Evolutionary conservation across 1,140 invertebrate species (phyloP).

Genomic region (Panagrolaimus sp.): DNA sequence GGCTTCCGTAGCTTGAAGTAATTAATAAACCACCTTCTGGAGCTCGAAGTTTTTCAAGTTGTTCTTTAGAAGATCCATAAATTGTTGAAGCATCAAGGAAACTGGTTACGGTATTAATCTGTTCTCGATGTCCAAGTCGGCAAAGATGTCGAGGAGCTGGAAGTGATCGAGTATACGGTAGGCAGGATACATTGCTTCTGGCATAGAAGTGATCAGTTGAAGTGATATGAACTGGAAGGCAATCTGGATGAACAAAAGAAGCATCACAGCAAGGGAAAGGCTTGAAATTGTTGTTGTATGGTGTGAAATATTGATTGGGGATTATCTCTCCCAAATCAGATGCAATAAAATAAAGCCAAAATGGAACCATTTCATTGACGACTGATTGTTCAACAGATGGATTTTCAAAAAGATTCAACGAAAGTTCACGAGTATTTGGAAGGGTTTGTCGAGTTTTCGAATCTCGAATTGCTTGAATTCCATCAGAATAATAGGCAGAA

Average conservation of each 20-base stretch:
- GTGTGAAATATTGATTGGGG: constrained; percentile 35
- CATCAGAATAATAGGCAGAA: constrained; percentile 29
- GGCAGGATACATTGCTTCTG: constrained; percentile 34
- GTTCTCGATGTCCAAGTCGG: constrained; percentile 73
- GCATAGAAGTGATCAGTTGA: constrained; percentile 43
- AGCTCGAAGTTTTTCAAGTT: constrained; percentile 22
- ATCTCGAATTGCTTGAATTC: constrained; percentile 18
- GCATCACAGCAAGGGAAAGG: constrained; percentile 48
- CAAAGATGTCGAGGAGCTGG: constrained; percentile 49
- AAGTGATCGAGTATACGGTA: constrained; percentile 51
- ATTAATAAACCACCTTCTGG: constrained; percentile 19
- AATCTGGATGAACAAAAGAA: constrained; percentile 54
- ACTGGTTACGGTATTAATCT: constrained; percentile 85
- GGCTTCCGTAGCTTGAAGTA: constrained; percentile 25
- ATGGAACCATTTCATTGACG: constrained; percentile 42
- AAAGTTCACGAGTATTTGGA: constrained; percentile 37
- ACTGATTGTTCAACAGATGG: constrained; percentile 23
- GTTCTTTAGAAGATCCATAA: constrained; percentile 66
- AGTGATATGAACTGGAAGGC: constrained; percentile 49
- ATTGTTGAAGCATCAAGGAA: constrained; percentile 79
- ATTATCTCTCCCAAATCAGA: constrained; percentile 41
- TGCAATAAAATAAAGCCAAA: constrained; percentile 45
- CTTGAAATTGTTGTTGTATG: neutral
- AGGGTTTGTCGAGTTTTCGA: constrained; percentile 18
- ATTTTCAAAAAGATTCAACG: constrained; percentile 39